Percentiles rank a stretch among this genome's conserved stretches.
phyloP scores from a whole-genome alignment of 1,140 invertebrate genomes.

The Drosophila malerkotliana region DNA sequence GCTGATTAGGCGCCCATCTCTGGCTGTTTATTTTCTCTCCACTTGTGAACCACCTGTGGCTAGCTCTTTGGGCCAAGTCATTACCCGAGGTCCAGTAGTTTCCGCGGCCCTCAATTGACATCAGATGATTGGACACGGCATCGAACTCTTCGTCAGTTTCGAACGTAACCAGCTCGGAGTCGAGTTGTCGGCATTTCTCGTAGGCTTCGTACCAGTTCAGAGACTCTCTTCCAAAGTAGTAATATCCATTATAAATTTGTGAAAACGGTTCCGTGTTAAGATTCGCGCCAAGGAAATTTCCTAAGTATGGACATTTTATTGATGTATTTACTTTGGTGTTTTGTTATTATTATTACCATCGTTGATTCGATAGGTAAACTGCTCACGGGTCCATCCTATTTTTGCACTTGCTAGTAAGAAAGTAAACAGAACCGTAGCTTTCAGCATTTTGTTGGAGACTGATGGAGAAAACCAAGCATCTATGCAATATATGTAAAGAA shows the following conservation, averaged over 20 bases:
- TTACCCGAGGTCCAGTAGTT: slow-evolving; percentile 51
- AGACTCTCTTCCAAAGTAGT: slow-evolving; percentile 30
- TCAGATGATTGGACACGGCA: slow-evolving; percentile 5
- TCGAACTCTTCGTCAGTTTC: slow-evolving; percentile 41
- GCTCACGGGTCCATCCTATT: slow-evolving; percentile 3
- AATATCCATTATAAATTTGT: slow-evolving; percentile 28
- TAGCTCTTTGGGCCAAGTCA: slow-evolving; percentile 37
- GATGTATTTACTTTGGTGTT: neutral
- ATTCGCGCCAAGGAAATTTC: slow-evolving; percentile 7
- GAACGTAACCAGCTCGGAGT: slow-evolving; percentile 41
- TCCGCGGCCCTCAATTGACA: neutral
- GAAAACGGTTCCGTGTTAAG: slow-evolving; percentile 29
- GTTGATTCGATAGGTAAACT: slow-evolving; percentile 15
- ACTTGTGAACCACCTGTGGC: slow-evolving; percentile 39
- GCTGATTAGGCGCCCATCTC: slow-evolving; percentile 39
- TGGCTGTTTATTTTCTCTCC: slow-evolving; percentile 25
- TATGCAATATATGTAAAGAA: neutral
- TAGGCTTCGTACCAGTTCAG: slow-evolving; percentile 45
- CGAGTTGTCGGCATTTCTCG: slow-evolving; percentile 28
- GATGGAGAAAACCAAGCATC: neutral
- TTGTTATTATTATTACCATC: slow-evolving; percentile 7
- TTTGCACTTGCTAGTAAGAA: slow-evolving; percentile 6
- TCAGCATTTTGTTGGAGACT: slow-evolving; percentile 30
- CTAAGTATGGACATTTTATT: neutral
- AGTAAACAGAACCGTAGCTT: slow-evolving; percentile 20